A percentile compares a stretch with the other conserved stretches of the same genome.
These are phyloP conservation scores for Drosophila paulistorum DNA, from an alignment of 1,140 invertebrate genomes.

Conservation along the genomic window DNA sequence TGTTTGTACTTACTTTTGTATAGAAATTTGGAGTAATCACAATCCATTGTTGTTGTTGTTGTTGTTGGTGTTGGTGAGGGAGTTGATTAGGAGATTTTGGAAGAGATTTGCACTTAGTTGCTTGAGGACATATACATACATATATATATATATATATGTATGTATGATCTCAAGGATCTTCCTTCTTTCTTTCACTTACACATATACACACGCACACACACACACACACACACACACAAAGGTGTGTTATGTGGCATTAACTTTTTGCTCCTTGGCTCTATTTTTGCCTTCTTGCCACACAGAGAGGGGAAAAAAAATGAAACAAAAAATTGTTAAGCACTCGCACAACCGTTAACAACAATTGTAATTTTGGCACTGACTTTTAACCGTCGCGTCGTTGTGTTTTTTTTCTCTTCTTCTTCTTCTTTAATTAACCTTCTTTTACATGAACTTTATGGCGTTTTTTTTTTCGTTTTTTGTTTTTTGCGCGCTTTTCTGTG, in stretches of 20 bases:
- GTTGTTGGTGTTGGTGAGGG: background rate
- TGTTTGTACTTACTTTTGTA: constrained; percentile 19
- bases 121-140: background rate
- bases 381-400: background rate
- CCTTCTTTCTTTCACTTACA: background rate
- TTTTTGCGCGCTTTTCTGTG: constrained; percentile 6
- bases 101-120: constrained; percentile 13
- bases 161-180: background rate
- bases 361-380: constrained; percentile 7
- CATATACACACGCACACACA: background rate
- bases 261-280: background rate
- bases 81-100: background rate
- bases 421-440: constrained; percentile 3
- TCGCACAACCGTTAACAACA: constrained; percentile 1
- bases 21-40: constrained; percentile 24
- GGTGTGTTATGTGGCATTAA: background rate
- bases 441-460: constrained; percentile 12
- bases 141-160: no score
- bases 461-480: constrained; percentile 4
- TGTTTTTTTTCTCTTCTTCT: background rate
- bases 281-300: background rate
- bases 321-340: background rate
- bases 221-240: background rate
- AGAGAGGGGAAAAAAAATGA: background rate
- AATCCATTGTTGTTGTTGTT: constrained; percentile 20